Percentiles rank a stretch among this genome's conserved stretches.
These are phyloP conservation scores for Drosophila vallismaia DNA, from an alignment of 2,888 invertebrate species.

Conservation along the genomic window DNA sequence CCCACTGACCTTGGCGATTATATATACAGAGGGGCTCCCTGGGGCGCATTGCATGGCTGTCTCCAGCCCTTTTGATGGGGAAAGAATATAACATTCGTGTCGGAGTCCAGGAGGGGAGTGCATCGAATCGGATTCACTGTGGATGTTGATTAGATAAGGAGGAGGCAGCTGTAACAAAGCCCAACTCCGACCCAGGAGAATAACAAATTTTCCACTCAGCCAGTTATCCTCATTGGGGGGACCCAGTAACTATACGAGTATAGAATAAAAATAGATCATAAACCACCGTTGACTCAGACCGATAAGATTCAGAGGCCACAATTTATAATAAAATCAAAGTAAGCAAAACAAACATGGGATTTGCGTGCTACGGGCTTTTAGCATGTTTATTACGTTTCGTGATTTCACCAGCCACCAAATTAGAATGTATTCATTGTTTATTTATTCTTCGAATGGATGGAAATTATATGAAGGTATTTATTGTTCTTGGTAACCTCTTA, in stretches of 20 bases:
- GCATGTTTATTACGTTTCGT: constrained; percentile 7
- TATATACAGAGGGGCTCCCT: background rate
- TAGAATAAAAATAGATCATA: constrained; percentile 28
- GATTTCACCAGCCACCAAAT: constrained; percentile 11
- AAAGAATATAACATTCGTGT: background rate
- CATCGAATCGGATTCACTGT: constrained; percentile 16
- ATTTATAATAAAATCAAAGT: constrained; percentile 35
- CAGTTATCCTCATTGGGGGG: constrained; percentile 4
- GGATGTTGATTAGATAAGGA: constrained; percentile 44
- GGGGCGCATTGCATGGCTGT: constrained; percentile 1
- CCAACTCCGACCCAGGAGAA: constrained; percentile 7
- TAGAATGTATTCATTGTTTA: background rate
- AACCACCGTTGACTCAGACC: constrained; percentile 21
- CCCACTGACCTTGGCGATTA: background rate
- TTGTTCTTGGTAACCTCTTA: background rate
- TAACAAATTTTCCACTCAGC: constrained; percentile 45
- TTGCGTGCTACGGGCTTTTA: constrained; percentile 12
- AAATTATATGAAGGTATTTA: background rate
- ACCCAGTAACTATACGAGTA: background rate
- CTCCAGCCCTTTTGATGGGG: background rate
- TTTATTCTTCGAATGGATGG: background rate
- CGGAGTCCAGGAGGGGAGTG: constrained; percentile 14
- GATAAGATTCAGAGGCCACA: constrained; percentile 17
- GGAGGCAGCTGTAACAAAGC: constrained; percentile 11
- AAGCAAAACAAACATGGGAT: constrained; percentile 30